These are phyloP conservation scores for rat (Rattus norvegicus) DNA, from an alignment of 2,113 vertebrate genomes.

Conservation along the genomic window GRCr8 NC_086023.1:74818001-74818500, in stretches of 20 bases:
- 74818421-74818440: background rate
- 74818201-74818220: background rate
- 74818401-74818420: background rate
- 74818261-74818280: conserved; percentile 23
- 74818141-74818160: conserved; percentile 39
- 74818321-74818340: conserved; percentile 82
- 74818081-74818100: background rate
- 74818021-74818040: background rate
- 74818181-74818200: conserved; percentile 17
- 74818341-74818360: conserved; percentile 91
- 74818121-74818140: background rate
- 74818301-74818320: background rate
- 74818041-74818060: background rate
- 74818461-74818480: background rate
- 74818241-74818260: background rate
- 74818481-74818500: background rate
- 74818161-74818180: conserved; percentile 12
- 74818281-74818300: conserved; percentile 26
- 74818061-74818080: background rate
- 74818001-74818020: background rate
- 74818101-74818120: background rate
- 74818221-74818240: conserved; percentile 54
- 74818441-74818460: background rate
- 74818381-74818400: conserved; percentile 40
- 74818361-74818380: conserved; percentile 94